Evolutionary conservation across 2,113 vertebrate genomes (phyloP), one percentile per base, ranked within the genome.

Genomic region (Morone saxatilis): DNA sequence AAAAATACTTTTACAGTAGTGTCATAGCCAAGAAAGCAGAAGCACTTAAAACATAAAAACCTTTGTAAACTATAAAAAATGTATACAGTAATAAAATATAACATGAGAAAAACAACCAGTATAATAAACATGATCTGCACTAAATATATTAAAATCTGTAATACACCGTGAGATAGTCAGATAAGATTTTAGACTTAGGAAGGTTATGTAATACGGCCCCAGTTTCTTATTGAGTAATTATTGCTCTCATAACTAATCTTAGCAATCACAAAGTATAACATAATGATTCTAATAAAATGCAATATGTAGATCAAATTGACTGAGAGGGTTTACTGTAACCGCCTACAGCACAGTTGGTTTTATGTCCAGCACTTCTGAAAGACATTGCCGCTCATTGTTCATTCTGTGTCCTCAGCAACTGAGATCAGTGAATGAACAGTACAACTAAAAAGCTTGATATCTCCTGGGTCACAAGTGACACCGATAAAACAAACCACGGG

Each of bases 391-490:
- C 31, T 56, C 41, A 25, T 38, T 50, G 31, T 47, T 66, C 45
- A 10, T 47, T 62, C 10, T 4, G 40, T 36, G 1, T 71, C 51
- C 48, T 61, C 12, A 19, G 19, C 41, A 31, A 25, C 17, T 11
- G 50, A 68, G 74, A 62, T 47, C 5, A 13, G 10, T 36, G 10
- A 51, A 41, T 53, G 38, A 45, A 5, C 16, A 22, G 12, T 4
- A 16, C 5, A 20, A 25, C 60, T 31, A 4, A 31, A 53, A 17
- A 43, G 47, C 69, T 66, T 19, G 2, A 0, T 36, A 25, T 78
- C 68, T 65, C 45, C 13, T 10, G 45, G 45, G 63, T 76, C 71
- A 70, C 60, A 19, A 1, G 65, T 56, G 63, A 53, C 59, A 13
- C 25, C 11, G 41, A 65, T 45, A 12, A 53, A 40, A 67, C 38